These are phyloP conservation scores for Neopipo cinnamomea DNA, from an alignment of 2,113 vertebrate genomes.

Conservation along the genomic window DNA sequence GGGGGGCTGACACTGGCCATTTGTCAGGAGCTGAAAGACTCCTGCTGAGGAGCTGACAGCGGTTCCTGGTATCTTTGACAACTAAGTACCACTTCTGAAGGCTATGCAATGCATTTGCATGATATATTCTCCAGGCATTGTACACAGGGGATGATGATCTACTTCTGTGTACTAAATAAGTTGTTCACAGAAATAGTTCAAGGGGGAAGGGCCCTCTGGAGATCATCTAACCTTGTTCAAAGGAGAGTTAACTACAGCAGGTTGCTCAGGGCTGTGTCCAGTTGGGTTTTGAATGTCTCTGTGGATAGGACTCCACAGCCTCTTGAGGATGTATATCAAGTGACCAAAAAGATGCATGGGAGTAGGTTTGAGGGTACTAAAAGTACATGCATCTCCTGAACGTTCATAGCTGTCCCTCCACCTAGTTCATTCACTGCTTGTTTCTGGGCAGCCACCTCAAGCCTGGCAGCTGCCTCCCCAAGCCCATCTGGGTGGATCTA, in stretches of 20 bases:
- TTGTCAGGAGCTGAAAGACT: not conserved
- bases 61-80: not conserved
- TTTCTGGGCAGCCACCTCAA: not conserved
- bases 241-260: not conserved
- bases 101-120: not conserved
- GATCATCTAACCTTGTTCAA: not conserved
- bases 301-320: not conserved
- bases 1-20: not conserved
- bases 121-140: not conserved
- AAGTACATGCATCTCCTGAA: not conserved
- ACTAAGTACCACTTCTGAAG: not conserved
- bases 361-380: not conserved
- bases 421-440: not conserved
- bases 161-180: not conserved
- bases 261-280: not conserved
- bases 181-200: not conserved
- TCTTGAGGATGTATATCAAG: not conserved
- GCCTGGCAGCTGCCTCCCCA: not conserved
- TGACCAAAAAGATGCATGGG: not conserved
- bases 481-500: not conserved
- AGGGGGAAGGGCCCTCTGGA: not conserved
- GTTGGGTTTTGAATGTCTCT: not conserved
- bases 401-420: not conserved
- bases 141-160: not conserved
- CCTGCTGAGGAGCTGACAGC: not conserved